These are phyloP conservation scores for Aleiodes leptofemur DNA, from an alignment of 2,888 invertebrate species.

Conservation along the genomic window DNA sequence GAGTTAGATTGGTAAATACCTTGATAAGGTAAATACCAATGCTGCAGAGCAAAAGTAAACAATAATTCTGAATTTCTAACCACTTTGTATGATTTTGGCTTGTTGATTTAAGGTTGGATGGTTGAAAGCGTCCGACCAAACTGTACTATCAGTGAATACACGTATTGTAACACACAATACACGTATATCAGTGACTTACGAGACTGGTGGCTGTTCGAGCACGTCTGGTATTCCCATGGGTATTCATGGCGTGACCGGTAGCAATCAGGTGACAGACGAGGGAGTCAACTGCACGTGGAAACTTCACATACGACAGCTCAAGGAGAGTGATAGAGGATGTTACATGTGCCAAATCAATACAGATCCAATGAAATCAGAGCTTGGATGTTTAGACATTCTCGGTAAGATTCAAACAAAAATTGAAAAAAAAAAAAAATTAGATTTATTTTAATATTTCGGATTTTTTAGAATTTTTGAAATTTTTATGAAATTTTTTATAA, in stretches of 20 bases:
- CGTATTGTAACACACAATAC: constrained; percentile 90
- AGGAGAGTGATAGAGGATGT: constrained; percentile 89
- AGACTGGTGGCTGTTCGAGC: constrained; percentile 76
- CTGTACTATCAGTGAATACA: constrained; percentile 90
- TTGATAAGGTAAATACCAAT: neutral
- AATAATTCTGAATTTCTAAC: constrained; percentile 34
- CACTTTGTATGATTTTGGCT: constrained; percentile 13
- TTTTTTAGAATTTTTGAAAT: too few relatives aligned
- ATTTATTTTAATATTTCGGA: too few relatives aligned
- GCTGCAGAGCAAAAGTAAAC: neutral
- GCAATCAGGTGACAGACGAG: constrained; percentile 86
- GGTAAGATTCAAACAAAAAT: constrained; percentile 77
- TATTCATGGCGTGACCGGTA: constrained; percentile 82
- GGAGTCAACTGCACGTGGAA: constrained; percentile 91
- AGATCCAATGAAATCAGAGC: constrained; percentile 89
- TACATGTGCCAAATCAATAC: constrained; percentile 97
- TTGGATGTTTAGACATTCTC: constrained; percentile 91
- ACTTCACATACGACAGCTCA: constrained; percentile 87
- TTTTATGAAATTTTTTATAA: too few relatives aligned
- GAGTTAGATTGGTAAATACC: too few relatives aligned
- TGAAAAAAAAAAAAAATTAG: too few relatives aligned
- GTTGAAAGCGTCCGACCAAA: constrained; percentile 93
- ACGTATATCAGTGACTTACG: constrained; percentile 88
- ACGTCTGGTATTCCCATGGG: constrained; percentile 73
- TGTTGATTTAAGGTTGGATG: constrained; percentile 85